Evolutionary conservation across 1,140 invertebrate species (phyloP).

Genomic region (Temnothorax longispinosus): DNA sequence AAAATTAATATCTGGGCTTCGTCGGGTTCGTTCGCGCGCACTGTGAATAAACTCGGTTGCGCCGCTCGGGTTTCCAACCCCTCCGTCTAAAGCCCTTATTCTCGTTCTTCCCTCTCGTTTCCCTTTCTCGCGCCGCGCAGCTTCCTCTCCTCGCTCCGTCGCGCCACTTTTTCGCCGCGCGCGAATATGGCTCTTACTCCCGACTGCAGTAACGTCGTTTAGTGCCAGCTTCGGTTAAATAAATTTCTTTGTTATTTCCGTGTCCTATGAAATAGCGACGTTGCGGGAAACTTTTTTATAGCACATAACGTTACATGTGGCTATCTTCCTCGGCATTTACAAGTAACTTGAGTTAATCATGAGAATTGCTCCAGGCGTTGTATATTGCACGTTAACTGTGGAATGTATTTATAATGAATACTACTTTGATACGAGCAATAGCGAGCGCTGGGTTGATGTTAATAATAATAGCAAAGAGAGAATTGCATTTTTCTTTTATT

Average conservation of each 20-base stretch:
- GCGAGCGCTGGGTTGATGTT: constrained; percentile 12
- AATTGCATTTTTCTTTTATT: constrained; percentile 49
- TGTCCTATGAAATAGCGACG: background rate
- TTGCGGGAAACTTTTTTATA: background rate
- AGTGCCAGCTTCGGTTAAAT: constrained; percentile 26
- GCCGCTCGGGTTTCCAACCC: constrained; percentile 49
- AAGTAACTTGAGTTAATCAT: background rate
- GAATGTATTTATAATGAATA: constrained; percentile 16
- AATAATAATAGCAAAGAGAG: constrained; percentile 59
- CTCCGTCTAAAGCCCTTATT: constrained; percentile 19
- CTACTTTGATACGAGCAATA: constrained; percentile 2
- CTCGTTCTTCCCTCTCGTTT: constrained; percentile 44
- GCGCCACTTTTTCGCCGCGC: constrained; percentile 35
- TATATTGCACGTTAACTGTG: background rate
- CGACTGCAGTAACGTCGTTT: constrained; percentile 29
- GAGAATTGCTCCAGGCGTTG: background rate
- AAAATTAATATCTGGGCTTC: constrained; percentile 85
- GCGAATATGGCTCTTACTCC: background rate
- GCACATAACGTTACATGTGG: background rate
- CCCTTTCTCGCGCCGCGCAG: constrained; percentile 51
- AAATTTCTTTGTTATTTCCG: constrained; percentile 34
- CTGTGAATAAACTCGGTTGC: constrained; percentile 81
- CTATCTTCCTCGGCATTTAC: background rate
- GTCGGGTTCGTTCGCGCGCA: constrained; percentile 75
- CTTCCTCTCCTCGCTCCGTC: background rate